Conservation (phyloP, 2,113 vertebrate genomes). For the Steatornis caripensis region DNA sequence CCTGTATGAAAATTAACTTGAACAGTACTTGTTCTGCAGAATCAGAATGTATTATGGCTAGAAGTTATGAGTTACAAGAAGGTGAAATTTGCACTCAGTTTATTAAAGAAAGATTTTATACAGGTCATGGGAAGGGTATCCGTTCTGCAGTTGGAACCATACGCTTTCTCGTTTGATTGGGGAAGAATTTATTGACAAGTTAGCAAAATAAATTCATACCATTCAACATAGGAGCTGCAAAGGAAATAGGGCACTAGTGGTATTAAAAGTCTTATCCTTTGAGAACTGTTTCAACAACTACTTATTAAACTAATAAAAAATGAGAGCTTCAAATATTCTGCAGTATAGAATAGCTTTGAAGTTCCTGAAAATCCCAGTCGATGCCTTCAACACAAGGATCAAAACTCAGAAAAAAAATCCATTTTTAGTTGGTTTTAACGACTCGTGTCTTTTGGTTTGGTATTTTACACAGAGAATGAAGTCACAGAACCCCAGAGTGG, state of each 20-base stretch:
- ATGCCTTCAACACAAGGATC: rapidly evolving
- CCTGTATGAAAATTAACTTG: neutral
- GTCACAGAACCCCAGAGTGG: too few relatives aligned
- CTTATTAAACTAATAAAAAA: neutral
- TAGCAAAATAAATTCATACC: neutral
- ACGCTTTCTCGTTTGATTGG: neutral
- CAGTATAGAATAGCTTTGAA: neutral
- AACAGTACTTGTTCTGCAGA: neutral
- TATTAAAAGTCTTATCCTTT: neutral
- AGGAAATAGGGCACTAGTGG: neutral
- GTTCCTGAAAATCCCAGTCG: neutral
- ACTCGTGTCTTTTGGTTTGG: neutral
- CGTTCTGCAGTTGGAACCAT: neutral
- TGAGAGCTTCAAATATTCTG: neutral
- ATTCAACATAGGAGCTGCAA: neutral
- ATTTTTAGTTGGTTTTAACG: neutral
- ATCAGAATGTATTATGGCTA: neutral
- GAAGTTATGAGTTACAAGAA: neutral
- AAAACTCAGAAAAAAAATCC: neutral
- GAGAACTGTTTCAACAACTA: neutral
- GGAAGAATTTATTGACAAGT: neutral
- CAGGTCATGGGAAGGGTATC: neutral
- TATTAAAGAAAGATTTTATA: neutral
- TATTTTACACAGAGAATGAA: neutral
- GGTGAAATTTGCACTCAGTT: neutral